Evolutionary conservation across 2,888 invertebrate species (phyloP).

Genomic region (Tortricodes alternella): DNA sequence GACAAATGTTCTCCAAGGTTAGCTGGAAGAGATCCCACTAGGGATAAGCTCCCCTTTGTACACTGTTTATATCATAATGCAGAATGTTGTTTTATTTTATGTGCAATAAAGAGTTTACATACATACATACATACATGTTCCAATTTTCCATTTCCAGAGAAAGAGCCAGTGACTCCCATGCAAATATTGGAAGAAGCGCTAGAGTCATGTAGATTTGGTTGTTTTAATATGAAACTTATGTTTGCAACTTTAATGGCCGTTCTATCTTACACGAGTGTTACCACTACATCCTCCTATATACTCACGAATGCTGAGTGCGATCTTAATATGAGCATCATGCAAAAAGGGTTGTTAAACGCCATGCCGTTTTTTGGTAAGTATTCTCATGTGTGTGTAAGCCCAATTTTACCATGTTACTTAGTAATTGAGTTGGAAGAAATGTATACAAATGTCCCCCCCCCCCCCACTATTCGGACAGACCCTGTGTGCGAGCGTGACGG

Average conservation of each 20-base stretch:
- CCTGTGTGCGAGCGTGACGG: no score
- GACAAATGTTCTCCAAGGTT: no score
- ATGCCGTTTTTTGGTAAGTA: slow-evolving; percentile 57
- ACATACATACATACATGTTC: background rate
- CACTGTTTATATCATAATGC: no score
- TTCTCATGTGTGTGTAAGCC: no score
- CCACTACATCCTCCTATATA: slow-evolving; percentile 55
- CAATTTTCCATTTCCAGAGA: slow-evolving; percentile 19
- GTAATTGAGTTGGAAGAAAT: no score
- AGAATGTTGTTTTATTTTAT: no score
- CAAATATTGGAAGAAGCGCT: slow-evolving; percentile 54
- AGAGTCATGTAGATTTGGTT: slow-evolving; percentile 52
- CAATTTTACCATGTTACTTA: no score
- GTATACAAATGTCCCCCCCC: no score
- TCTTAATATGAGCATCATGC: slow-evolving; percentile 52
- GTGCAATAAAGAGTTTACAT: no score
- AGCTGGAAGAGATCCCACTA: no score
- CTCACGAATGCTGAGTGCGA: slow-evolving; percentile 60
- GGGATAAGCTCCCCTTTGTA: no score
- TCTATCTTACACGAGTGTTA: slow-evolving; percentile 47
- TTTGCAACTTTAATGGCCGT: slow-evolving; percentile 46
- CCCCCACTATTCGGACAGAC: no score
- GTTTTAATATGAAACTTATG: slow-evolving; percentile 50
- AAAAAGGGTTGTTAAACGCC: slow-evolving; percentile 55
- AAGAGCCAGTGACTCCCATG: slow-evolving; percentile 46